phyloP scores from a whole-genome alignment of 2,888 invertebrate genomes.

The Troides oblongomaculatus region DNA sequence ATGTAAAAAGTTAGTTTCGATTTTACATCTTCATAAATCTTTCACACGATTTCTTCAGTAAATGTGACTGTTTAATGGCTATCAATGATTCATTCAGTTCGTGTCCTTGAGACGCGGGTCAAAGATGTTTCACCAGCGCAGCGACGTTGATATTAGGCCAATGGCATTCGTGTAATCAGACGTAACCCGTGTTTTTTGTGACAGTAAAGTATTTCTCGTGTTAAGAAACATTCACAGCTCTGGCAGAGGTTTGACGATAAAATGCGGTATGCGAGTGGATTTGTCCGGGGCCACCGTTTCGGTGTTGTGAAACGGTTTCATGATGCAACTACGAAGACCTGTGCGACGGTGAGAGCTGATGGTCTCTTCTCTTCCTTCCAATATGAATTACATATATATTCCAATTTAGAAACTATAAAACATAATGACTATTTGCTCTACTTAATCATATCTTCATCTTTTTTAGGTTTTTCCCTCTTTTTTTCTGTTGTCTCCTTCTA shows the following conservation, averaged over 20 bases:
- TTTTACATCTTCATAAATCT: conserved; percentile 26
- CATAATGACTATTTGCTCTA: no score
- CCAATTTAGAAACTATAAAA: no score
- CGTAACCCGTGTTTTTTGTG: conserved; percentile 45
- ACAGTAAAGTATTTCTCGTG: conserved; percentile 40
- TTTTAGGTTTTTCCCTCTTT: no score
- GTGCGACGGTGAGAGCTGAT: conserved; percentile 18
- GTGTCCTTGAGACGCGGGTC: conserved; percentile 28
- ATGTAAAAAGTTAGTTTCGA: conserved; percentile 14
- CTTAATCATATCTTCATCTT: no score
- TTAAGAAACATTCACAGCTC: conserved; percentile 52
- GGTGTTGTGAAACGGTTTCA: conserved; percentile 55
- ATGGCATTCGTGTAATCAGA: conserved; percentile 52
- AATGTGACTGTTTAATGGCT: conserved; percentile 25
- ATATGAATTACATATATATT: no score
- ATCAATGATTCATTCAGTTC: conserved; percentile 26
- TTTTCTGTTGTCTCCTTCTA: no score
- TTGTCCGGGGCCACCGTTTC: conserved; percentile 49
- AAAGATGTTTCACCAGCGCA: conserved; percentile 33
- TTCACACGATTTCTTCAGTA: conserved; percentile 14
- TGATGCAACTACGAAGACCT: conserved; percentile 46
- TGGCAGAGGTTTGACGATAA: conserved; percentile 58
- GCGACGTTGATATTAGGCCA: conserved; percentile 55
- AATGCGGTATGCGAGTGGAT: conserved; percentile 53
- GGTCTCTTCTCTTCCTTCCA: no score